Base-by-base conservation (phyloP, 2,113 vertebrate species). In the Callaeas wilsoni region DNA sequence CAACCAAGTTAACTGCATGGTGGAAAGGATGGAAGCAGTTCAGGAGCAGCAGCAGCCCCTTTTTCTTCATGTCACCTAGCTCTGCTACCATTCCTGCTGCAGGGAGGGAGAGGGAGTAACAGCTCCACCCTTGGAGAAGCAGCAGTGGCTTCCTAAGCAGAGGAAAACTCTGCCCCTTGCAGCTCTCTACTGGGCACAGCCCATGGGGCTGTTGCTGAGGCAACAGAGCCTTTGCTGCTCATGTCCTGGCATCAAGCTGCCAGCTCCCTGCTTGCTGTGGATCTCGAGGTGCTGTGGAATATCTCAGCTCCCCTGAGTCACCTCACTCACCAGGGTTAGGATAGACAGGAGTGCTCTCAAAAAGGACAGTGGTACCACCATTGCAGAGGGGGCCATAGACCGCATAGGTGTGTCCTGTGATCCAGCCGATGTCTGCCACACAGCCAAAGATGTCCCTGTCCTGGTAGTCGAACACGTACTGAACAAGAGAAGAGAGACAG, bases 341-440 rank as follows among this genome's bases (percentile, higher is more conserved):
- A 89, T 98, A 98, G 37, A 98, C 10, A 4, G 98, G 98, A 25
- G 98, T 98, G 94, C 98, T 98, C 89, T 98, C 98, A 97, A 98
- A 98, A 65, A 98, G 97, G 41, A 98, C 98, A 5, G 98, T 98
- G 70, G 98, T 98, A 21, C 97, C 98, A 12, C 98, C 98, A 7
- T 99, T 99, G 86, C 98, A 98, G 84, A 99, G 97, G 2, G 98
- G 98, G 13, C 98, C 98, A 0, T 98, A 99, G 35, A 98, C 97
- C 25, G 89, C 94, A 13, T 99, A 98, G 55, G 98, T 98, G 93
- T 99, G 98, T 68, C 98, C 98, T 0, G 98, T 99, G 79, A 99
- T 98, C 98, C 98, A 99, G 62, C 98, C 98, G 0, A 98, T 98
- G 64, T 99, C 98, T 12, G 98, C 98, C 91, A 98, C 83, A 4